Evolutionary conservation across 1,140 invertebrate genomes (phyloP), one percentile per base, ranked within the genome.

Genomic region (Bombyx mandarina): DNA sequence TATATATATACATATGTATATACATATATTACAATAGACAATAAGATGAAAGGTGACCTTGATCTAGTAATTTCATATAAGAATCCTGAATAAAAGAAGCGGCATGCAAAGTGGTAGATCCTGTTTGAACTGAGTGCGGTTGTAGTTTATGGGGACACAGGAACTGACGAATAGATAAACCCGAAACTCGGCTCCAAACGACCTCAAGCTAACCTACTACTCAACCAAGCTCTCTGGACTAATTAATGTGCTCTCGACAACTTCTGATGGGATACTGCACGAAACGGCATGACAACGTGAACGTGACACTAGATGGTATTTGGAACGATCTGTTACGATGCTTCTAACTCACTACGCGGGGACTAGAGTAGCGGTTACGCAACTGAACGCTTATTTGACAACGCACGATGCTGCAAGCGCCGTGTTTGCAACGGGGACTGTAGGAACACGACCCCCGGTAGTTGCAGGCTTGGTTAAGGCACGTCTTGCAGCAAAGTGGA

Each of bases 331-430:
- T 75, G 71, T 81, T 80, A 84, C 79, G 67, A 86, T 84, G 81
- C 56, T 74, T 63, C 80, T 85, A 85, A 57, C 69, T 78, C 69
- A 74, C 83, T 86, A 86, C 77, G 77, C 79, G 76, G 79, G 71
- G 73, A 70, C 81, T 86, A 86, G 71, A 71, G 66, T 83, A 86
- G 83, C 80, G 68, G 77, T 86, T 82, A 86, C 77, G 79, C 79
- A 75, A 79, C 71, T 79, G 75, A 82, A 83, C 82, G 76, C 74
- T 71, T 75, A 69, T 77, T 71, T 71, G 72, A 81, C 71, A 69
- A 66, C 65, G 65, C 79, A 83, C 83, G 71, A 67, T 78, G 75
- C 78, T 84, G 81, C 83, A 86, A 83, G 77, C 60, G 57, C 54
- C 4, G 26, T 5, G 26, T 35, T 35, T 35, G 26, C 2, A 35